Conservation (phyloP, 2,113 vertebrate genomes). For the Cyprinodon tularosa region DNA sequence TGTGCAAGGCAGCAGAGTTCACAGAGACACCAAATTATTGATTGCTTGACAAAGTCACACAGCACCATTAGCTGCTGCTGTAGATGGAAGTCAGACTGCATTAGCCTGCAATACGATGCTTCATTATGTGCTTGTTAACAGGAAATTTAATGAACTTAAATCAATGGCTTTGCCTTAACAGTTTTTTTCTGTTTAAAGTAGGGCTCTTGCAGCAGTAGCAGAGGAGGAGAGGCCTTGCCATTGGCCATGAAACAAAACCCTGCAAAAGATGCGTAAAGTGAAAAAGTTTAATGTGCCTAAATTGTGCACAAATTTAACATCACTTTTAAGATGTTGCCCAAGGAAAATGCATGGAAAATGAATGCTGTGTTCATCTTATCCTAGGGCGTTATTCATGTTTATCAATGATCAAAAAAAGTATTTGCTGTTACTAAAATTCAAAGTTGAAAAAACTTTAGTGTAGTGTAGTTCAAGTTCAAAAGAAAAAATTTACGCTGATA, state of each 20-base stretch:
- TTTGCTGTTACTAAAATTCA: background rate
- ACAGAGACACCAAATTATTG: constrained; percentile 68
- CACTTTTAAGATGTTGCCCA: constrained; percentile 62
- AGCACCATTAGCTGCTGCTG: constrained; percentile 52
- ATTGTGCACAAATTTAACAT: constrained; percentile 48
- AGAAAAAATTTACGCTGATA: background rate
- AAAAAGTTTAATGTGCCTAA: constrained; percentile 48
- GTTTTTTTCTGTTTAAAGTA: constrained; percentile 22
- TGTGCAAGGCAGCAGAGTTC: constrained; percentile 52
- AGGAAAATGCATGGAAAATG: constrained; percentile 30
- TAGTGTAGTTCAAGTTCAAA: background rate
- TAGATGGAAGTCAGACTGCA: constrained; percentile 46
- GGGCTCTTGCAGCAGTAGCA: constrained; percentile 21
- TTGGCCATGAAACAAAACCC: constrained; percentile 52
- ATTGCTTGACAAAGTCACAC: constrained; percentile 61
- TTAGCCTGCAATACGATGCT: constrained; percentile 47
- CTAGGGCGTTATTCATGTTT: constrained; percentile 2
- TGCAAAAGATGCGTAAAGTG: constrained; percentile 39
- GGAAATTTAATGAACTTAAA: constrained; percentile 58
- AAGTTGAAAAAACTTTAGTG: background rate
- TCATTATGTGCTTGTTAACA: constrained; percentile 61
- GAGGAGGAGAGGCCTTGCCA: constrained; percentile 36
- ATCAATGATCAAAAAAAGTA: background rate
- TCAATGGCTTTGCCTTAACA: constrained; percentile 49
- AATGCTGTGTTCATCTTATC: constrained; percentile 23